A percentile compares a stretch with the other conserved stretches of the same genome.
Evolutionary conservation across 2,797 vertebrate genomes (phyloP).

Genomic region (Natrix natrix): DNA sequence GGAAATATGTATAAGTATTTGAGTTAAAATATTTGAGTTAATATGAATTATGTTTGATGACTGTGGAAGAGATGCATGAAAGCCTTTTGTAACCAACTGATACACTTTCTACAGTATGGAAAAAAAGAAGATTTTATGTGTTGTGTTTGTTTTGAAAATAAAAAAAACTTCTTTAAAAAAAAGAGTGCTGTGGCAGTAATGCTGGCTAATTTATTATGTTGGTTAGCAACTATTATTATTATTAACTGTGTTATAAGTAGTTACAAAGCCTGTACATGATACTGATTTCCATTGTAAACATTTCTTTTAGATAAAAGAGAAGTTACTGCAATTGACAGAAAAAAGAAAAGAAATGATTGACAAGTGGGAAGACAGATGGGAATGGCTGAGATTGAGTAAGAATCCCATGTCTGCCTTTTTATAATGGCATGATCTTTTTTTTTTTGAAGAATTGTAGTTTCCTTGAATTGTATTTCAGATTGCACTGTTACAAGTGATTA

Average conservation of each 20-base stretch:
- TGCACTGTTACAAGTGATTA: not conserved
- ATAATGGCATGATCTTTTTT: no score
- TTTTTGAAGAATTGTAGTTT: not conserved
- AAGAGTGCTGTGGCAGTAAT: not conserved
- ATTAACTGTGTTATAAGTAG: not conserved
- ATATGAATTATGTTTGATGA: no score
- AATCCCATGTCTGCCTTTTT: slow-evolving; percentile 2
- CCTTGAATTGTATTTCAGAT: not conserved
- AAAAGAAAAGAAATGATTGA: slow-evolving; percentile 99
- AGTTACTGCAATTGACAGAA: slow-evolving; percentile 91
- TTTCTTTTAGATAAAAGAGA: slow-evolving; percentile 88
- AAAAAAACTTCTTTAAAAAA: no score
- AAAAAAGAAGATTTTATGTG: no score
- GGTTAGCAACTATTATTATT: no score
- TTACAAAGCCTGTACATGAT: not conserved
- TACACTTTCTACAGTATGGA: no score
- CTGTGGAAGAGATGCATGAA: no score
- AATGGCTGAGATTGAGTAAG: slow-evolving; percentile 98
- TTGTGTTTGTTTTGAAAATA: no score
- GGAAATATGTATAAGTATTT: no score
- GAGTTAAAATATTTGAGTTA: no score
- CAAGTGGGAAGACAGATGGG: slow-evolving; percentile 98
- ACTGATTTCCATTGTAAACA: slow-evolving; percentile 27
- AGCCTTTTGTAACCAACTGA: no score
- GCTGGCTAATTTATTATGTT: not conserved